These are phyloP conservation scores for Netelia fuscicornis DNA, from an alignment of 2,888 invertebrate species.

Conservation along the genomic window DNA sequence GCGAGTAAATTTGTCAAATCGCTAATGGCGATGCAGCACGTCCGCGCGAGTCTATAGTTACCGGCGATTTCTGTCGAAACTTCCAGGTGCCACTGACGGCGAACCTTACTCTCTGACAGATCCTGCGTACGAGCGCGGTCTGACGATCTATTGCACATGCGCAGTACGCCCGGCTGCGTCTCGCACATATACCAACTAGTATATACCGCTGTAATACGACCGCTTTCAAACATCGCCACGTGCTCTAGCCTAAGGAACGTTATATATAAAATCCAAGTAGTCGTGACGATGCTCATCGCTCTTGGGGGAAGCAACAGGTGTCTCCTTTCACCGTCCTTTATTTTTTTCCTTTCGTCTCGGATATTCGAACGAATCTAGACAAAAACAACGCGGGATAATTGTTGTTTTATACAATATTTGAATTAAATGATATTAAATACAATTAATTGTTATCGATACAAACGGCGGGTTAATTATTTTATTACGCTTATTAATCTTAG, in stretches of 20 bases:
- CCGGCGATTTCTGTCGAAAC: slow-evolving; percentile 66
- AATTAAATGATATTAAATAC: slow-evolving; percentile 53
- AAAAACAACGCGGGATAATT: slow-evolving; percentile 3
- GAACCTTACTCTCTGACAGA: slow-evolving; percentile 61
- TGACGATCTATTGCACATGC: slow-evolving; percentile 68
- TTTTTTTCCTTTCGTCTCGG: slow-evolving; percentile 32
- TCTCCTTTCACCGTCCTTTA: slow-evolving; percentile 56
- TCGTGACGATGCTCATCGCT: neutral
- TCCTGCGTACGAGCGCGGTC: slow-evolving; percentile 60
- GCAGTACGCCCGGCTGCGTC: slow-evolving; percentile 59
- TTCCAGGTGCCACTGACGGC: slow-evolving; percentile 46
- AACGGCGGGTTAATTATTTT: too few species aligned
- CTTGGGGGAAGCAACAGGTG: slow-evolving; percentile 47
- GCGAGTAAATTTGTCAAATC: neutral
- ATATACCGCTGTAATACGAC: slow-evolving; percentile 52
- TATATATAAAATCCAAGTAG: slow-evolving; percentile 9
- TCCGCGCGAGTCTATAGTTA: slow-evolving; percentile 68
- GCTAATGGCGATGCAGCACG: slow-evolving; percentile 49
- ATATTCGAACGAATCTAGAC: slow-evolving; percentile 22
- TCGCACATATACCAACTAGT: neutral
- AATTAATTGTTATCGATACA: neutral
- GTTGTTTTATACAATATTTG: neutral
- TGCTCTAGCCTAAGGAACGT: slow-evolving; percentile 66
- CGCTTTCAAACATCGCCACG: slow-evolving; percentile 77
- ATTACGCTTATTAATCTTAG: too few species aligned